These are phyloP conservation scores for Denticeps clupeoides DNA, from an alignment of 2,797 vertebrate species.

Conservation along the genomic window DNA sequence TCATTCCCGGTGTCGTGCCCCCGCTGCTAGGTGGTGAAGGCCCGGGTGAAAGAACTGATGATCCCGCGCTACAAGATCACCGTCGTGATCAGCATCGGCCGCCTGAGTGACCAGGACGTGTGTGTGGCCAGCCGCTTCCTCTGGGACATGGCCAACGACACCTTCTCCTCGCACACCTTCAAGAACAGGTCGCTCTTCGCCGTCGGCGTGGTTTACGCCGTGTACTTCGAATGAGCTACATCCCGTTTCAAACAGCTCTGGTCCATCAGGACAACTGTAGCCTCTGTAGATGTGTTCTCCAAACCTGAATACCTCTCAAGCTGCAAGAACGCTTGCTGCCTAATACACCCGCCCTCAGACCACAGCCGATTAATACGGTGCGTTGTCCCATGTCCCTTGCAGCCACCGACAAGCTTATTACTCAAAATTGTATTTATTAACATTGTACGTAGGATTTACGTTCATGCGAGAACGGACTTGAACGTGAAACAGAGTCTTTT, in stretches of 20 bases:
- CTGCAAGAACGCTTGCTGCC: too few relatives aligned
- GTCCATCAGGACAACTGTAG: background rate
- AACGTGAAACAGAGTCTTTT: too few relatives aligned
- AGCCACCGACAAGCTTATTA: too few relatives aligned
- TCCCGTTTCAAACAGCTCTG: background rate
- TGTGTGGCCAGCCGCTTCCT: slow-evolving; percentile 76
- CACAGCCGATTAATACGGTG: too few relatives aligned
- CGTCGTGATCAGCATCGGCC: slow-evolving; percentile 71
- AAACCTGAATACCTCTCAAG: too few relatives aligned
- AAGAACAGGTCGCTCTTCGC: slow-evolving; percentile 76
- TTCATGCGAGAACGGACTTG: too few relatives aligned
- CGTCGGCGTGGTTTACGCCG: slow-evolving; percentile 68
- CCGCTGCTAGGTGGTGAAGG: slow-evolving; percentile 65
- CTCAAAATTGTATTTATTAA: too few relatives aligned
- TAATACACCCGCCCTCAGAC: too few relatives aligned
- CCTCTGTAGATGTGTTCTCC: background rate
- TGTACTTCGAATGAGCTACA: slow-evolving; percentile 69
- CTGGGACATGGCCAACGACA: slow-evolving; percentile 72
- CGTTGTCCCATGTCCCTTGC: too few relatives aligned
- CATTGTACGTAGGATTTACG: too few relatives aligned
- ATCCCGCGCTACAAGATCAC: slow-evolving; percentile 77
- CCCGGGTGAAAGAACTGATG: slow-evolving; percentile 71
- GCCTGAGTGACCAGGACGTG: slow-evolving; percentile 66
- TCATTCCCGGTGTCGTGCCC: background rate
- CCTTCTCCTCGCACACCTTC: slow-evolving; percentile 63